phyloP scores from a whole-genome alignment of 2,113 vertebrate genomes.

The Myodes glareolus region DNA sequence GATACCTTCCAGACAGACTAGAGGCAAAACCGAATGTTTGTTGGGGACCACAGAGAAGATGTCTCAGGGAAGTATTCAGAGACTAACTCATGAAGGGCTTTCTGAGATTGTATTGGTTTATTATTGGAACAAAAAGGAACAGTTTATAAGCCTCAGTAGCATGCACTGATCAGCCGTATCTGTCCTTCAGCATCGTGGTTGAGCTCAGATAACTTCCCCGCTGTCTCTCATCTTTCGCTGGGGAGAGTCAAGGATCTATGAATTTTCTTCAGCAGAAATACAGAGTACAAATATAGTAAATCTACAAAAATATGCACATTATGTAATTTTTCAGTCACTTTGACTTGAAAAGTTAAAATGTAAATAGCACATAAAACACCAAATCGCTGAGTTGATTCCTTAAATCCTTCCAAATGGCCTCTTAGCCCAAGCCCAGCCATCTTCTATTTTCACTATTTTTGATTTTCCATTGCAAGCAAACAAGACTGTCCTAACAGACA shows the following conservation, averaged over 20 bases:
- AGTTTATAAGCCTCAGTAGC: background rate
- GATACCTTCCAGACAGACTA: background rate
- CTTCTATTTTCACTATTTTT: background rate
- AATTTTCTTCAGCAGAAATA: background rate
- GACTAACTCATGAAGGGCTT: background rate
- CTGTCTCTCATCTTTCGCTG: background rate
- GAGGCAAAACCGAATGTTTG: background rate
- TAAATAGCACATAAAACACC: background rate
- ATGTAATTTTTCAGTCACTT: background rate
- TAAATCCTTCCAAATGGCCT: background rate
- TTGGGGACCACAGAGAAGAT: background rate
- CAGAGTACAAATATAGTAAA: background rate
- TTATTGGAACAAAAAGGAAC: background rate
- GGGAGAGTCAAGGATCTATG: background rate
- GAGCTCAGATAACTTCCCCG: background rate
- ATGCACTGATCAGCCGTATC: background rate
- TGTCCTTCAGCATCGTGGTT: background rate
- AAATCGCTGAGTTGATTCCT: background rate
- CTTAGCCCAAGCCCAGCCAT: background rate
- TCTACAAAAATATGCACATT: background rate
- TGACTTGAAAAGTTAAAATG: background rate
- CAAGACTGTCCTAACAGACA: background rate
- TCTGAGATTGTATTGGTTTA: background rate
- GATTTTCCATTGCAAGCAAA: background rate
- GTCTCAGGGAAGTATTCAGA: background rate